Conservation (phyloP, 2,797 vertebrate species). For the Pipistrellus kuhlii region DNA sequence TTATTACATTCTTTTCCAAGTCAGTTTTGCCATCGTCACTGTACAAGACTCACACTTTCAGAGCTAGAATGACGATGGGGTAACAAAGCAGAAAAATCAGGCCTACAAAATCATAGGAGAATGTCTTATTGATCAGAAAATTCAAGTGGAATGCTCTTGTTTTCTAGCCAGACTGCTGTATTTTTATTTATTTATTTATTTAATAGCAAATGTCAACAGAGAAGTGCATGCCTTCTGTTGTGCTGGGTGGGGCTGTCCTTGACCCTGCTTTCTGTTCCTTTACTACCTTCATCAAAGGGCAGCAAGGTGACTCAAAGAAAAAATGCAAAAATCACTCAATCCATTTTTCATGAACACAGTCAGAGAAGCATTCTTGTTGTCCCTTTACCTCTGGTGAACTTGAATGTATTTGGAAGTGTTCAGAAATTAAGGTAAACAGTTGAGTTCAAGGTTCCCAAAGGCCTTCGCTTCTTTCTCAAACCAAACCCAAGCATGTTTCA, state of each 20-base stretch:
- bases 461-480: background rate
- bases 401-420: background rate
- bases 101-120: background rate
- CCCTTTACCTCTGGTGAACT: background rate
- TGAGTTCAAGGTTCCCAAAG: background rate
- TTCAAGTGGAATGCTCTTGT: background rate
- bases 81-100: conserved; percentile 6
- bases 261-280: background rate
- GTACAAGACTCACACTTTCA: background rate
- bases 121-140: background rate
- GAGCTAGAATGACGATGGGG: background rate
- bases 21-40: background rate
- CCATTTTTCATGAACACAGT: background rate
- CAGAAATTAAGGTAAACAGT: background rate
- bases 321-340: background rate
- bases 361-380: background rate
- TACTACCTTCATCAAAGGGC: background rate
- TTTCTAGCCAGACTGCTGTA: background rate
- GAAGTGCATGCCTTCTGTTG: background rate
- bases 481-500: background rate
- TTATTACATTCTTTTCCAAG: background rate
- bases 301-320: background rate
- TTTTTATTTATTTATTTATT: background rate
- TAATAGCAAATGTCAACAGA: background rate
- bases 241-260: background rate